Percentiles rank a stretch among this genome's conserved stretches.
Evolutionary conservation across 2,888 invertebrate species (phyloP).

Genomic region (Euproctis similis): DNA sequence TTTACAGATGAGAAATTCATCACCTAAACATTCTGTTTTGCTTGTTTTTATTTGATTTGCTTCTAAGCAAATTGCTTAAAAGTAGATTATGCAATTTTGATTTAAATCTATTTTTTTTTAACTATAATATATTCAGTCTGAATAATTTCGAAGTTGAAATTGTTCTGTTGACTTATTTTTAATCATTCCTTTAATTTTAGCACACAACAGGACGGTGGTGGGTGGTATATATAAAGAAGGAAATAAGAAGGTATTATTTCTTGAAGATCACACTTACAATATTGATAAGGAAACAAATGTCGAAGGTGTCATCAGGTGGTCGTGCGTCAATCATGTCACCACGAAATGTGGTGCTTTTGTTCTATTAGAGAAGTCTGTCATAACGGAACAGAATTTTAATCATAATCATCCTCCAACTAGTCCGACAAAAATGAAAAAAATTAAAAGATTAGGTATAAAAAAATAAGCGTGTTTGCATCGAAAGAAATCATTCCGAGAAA

Average conservation of each 20-base stretch:
- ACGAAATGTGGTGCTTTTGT: conserved; percentile 26
- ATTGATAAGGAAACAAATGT: conserved; percentile 13
- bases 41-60: conserved; percentile 9
- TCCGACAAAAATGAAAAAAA: conserved; percentile 8
- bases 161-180: not conserved
- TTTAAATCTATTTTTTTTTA: no score
- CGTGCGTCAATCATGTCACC: conserved; percentile 4
- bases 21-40: conserved; percentile 2
- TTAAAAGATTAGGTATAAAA: no score
- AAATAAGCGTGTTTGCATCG: no score
- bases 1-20: conserved; percentile 3
- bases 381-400: conserved; percentile 16
- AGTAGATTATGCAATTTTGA: no score
- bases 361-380: conserved; percentile 21
- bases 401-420: conserved; percentile 30
- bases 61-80: no score
- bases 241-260: conserved; percentile 28
- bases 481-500: no score
- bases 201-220: conserved; percentile 20
- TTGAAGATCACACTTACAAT: conserved; percentile 28
- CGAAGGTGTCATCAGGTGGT: conserved; percentile 14
- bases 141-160: no score
- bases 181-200: conserved; percentile 1
- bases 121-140: no score
- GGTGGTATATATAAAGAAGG: conserved; percentile 34